A percentile compares a stretch with the other conserved stretches of the same genome.
phyloP scores from a whole-genome alignment of 2,113 vertebrate genomes.

The Lophotis ruficrista region DNA sequence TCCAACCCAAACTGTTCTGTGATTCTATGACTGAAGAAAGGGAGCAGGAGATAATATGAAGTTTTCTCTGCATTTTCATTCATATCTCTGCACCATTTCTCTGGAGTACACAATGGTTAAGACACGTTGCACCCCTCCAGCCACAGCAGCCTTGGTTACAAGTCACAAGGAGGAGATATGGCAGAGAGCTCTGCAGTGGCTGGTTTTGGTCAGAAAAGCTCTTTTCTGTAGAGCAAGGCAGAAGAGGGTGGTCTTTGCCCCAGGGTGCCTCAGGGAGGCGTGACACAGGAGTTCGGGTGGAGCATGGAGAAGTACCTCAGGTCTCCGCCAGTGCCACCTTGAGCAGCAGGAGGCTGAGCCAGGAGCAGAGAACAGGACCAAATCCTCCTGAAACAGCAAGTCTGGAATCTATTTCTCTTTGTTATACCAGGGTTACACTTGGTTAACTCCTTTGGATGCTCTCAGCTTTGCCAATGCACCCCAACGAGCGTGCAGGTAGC shows the following conservation, averaged over 20 bases:
- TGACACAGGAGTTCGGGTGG: accelerated
- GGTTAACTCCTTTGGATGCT: background rate
- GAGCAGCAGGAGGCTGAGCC: background rate
- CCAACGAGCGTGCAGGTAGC: background rate
- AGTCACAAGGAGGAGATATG: background rate
- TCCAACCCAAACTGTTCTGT: background rate
- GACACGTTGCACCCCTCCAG: background rate
- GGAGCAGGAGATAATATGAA: background rate
- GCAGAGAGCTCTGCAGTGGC: background rate
- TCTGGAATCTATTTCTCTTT: background rate
- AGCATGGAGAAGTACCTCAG: background rate
- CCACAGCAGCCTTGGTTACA: background rate
- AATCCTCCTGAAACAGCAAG: background rate
- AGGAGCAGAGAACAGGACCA: background rate
- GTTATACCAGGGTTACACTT: background rate
- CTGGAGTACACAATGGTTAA: background rate
- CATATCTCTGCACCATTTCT: background rate
- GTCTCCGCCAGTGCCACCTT: background rate
- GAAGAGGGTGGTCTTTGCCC: background rate
- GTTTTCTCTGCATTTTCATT: background rate
- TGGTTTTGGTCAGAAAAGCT: background rate
- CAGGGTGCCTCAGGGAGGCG: background rate
- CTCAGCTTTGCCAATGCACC: background rate
- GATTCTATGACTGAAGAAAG: background rate
- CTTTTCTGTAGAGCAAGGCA: background rate